Evolutionary conservation across 2,113 vertebrate species (phyloP), one percentile per base, ranked within the genome.

Genomic region (Falcunculus frontatus): DNA sequence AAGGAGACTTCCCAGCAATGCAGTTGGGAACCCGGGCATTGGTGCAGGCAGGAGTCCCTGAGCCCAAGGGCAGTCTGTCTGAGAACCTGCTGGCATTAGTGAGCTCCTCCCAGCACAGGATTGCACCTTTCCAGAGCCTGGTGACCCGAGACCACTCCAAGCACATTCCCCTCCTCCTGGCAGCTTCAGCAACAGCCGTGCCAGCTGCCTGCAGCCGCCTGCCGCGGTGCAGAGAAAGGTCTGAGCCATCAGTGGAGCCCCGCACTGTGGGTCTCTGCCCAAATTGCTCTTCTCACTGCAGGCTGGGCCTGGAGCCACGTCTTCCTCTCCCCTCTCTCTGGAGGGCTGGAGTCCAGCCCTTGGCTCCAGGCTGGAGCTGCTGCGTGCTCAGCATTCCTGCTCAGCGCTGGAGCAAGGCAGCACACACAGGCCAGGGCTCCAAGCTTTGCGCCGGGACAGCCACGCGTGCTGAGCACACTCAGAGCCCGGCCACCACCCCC

Each of bases 301-400:
- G 63, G 55, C 82, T 79, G 68, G 91, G 91, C 78, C 78, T 33
- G 22, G 10, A 96, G 93, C 93, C 92, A 94, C 2, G 1, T 94
- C 50, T 44, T 80, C 69, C 75, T 92, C 85, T 90, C 82, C 50
- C 50, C 63, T 65, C 81, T 68, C 87, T 88, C 30, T 2, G 1
- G 49, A 88, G 75, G 88, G 92, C 79, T 80, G 39, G 59, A 94
- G 87, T 84, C 87, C 84, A 94, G 62, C 63, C 16, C 89, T 85
- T 93, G 91, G 93, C 90, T 91, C n/a, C 65, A 17, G 49, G 52
- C 89, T 21, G 44, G 69, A 56, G 65, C 70, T 33, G 73, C 75
- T 60, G 73, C 80, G 0, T 93, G 89, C 95, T 95, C 94, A 62
- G 93, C 87, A 87, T 95, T 96, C 96, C 91, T 90, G 70, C 78